Conservation (phyloP, 2,888 invertebrate species). For the Zhengitettix transpicula region DNA sequence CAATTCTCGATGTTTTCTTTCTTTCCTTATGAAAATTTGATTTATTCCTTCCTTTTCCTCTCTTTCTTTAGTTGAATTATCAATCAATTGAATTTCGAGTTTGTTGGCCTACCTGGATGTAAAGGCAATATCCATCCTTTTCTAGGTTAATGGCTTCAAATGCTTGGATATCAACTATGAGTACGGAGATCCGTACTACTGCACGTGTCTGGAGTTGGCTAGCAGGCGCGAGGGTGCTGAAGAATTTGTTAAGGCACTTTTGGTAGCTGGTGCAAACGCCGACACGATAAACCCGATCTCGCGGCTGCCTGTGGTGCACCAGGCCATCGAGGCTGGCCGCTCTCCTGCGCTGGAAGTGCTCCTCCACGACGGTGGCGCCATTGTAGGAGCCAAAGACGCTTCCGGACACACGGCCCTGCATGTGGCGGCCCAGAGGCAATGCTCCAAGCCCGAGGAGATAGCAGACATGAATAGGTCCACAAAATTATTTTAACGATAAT, state of each 20-base stretch:
- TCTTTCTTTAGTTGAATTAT: too few species aligned
- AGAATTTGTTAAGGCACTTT: not conserved
- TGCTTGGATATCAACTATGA: not conserved
- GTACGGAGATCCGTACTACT: slow-evolving; percentile 3
- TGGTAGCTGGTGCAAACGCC: slow-evolving; percentile 13
- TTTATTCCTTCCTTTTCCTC: too few species aligned
- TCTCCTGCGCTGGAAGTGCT: not conserved
- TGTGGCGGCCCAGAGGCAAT: not conserved
- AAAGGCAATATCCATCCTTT: too few species aligned
- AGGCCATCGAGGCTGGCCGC: not conserved
- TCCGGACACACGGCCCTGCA: not conserved
- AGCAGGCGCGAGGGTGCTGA: not conserved
- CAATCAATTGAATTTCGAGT: too few species aligned
- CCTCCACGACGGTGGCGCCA: not conserved
- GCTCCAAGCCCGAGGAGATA: not conserved
- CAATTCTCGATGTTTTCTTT: too few species aligned
- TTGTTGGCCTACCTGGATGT: too few species aligned
- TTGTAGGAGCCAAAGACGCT: not conserved
- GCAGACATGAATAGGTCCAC: too few species aligned
- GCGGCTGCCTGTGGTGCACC: slow-evolving; percentile 11
- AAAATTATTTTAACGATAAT: too few species aligned
- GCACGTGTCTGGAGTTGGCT: slow-evolving; percentile 1
- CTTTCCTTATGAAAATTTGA: too few species aligned
- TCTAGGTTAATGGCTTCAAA: too few species aligned
- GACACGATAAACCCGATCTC: slow-evolving; percentile 12